These are phyloP conservation scores for Agrypnia vestita DNA, from an alignment of 1,140 invertebrate genomes.

Conservation along the genomic window DNA sequence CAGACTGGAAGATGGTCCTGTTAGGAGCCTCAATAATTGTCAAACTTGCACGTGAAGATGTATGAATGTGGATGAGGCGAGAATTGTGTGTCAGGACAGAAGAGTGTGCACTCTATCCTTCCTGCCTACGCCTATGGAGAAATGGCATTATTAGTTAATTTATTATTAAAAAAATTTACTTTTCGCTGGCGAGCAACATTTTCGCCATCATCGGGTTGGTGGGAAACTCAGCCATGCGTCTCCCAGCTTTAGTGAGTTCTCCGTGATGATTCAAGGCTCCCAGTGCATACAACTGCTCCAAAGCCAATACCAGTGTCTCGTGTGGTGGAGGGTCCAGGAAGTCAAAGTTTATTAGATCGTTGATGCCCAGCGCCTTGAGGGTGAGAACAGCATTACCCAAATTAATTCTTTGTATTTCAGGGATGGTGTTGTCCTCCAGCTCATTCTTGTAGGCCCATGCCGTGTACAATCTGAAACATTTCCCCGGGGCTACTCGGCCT, in stretches of 20 bases:
- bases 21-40: no score
- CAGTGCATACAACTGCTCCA: slow-evolving; percentile 98
- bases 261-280: slow-evolving; percentile 98
- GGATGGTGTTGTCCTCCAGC: slow-evolving; percentile 97
- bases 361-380: slow-evolving; percentile 97
- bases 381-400: slow-evolving; percentile 97
- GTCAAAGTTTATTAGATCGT: slow-evolving; percentile 98
- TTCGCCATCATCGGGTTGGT: slow-evolving; percentile 99
- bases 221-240: slow-evolving; percentile 99
- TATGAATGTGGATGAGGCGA: no score
- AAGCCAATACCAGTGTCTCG: slow-evolving; percentile 94
- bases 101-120: no score
- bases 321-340: slow-evolving; percentile 98
- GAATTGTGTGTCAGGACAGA: no score
- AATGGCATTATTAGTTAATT: no score
- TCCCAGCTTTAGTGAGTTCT: slow-evolving; percentile 95
- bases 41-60: no score
- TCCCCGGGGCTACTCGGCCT: slow-evolving; percentile 94
- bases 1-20: no score
- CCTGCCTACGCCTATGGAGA: no score
- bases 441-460: slow-evolving; percentile 98
- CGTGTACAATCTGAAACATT: slow-evolving; percentile 98
- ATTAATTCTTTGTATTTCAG: slow-evolving; percentile 98
- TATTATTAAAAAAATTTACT: slow-evolving; percentile 74
- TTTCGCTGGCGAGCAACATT: slow-evolving; percentile 98